Evolutionary conservation across 2,888 invertebrate species (phyloP).

Genomic region (Eristalinus sepulchralis): DNA sequence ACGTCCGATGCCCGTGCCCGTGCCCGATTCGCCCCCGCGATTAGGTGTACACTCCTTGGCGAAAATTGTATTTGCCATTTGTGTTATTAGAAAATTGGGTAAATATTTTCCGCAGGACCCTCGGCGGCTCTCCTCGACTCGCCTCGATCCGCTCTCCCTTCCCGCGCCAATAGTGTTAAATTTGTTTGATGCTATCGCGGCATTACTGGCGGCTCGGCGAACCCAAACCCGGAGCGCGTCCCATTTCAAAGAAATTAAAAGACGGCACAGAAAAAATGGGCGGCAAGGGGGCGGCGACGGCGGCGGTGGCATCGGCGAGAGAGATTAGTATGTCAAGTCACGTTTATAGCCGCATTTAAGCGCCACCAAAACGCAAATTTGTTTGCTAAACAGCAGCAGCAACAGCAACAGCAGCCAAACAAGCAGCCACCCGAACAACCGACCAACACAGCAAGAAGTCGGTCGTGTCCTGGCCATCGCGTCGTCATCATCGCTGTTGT

Average conservation of each 20-base stretch:
- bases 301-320: neutral
- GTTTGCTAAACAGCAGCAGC: slow-evolving; percentile 58
- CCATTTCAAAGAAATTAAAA: slow-evolving; percentile 57
- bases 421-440: neutral
- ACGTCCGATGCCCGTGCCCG: slow-evolving; percentile 13
- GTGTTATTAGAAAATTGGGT: slow-evolving; percentile 57
- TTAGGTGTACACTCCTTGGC: slow-evolving; percentile 1
- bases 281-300: neutral
- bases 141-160: no score
- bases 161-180: slow-evolving; percentile 54
- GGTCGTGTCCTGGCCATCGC: neutral
- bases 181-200: slow-evolving; percentile 49
- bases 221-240: neutral
- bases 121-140: neutral
- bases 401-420: neutral
- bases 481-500: no score
- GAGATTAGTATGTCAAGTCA: slow-evolving; percentile 81
- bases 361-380: slow-evolving; percentile 65
- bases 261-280: slow-evolving; percentile 1
- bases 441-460: slow-evolving; percentile 16
- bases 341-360: slow-evolving; percentile 79
- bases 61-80: slow-evolving; percentile 47
- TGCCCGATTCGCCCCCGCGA: neutral
- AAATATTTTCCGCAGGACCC: slow-evolving; percentile 49
- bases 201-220: slow-evolving; percentile 12